Evolutionary conservation across 2,113 vertebrate species (phyloP), one percentile per base, ranked within the genome.

Genomic region (Mobula hypostoma): DNA sequence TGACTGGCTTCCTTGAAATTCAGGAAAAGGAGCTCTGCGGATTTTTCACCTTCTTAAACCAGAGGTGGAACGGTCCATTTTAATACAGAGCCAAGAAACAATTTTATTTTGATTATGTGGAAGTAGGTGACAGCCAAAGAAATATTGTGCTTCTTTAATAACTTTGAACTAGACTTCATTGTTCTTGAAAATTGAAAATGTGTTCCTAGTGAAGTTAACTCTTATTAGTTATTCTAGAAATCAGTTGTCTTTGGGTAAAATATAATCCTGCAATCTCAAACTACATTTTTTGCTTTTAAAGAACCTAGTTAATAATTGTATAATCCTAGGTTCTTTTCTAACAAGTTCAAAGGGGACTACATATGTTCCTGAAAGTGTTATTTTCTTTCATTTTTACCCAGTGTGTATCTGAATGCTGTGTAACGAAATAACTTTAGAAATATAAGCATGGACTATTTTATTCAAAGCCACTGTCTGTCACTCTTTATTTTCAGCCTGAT

Each of bases 81-180:
- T 15, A 40, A 27, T 21, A 19, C 9, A 48, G 40, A 24, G 70
- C 91, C 17, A 48, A 93, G 91, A 76, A 74, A 48, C 17, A 40
- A 93, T 93, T 93, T 93, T 74, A 48, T 93, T 93, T 93, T 93
- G 24, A 72, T 93, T 93, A 27, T 36, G 48, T 24, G 70, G 68
- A 93, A 74, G 36, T 93, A 36, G 91, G 36, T 27, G 91, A 56
- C 66, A 93, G 91, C 91, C 68, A 74, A 56, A 12, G 19, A 93
- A 74, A 93, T 36, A 40, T 91, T 93, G 68, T 74, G 0, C 12
- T 93, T 48, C 19, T 72, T 72, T 90, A 61, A 27, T 93, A 32
- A 74, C 90, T 74, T 74, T 93, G 68, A 74, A 19, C 2, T 93
- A 17, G 29, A 78, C n/a, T 79, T 29, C 29, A 79, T 15, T 79